These are phyloP conservation scores for Calameuta filiformis DNA, from an alignment of 2,888 invertebrate species.

Conservation along the genomic window DNA sequence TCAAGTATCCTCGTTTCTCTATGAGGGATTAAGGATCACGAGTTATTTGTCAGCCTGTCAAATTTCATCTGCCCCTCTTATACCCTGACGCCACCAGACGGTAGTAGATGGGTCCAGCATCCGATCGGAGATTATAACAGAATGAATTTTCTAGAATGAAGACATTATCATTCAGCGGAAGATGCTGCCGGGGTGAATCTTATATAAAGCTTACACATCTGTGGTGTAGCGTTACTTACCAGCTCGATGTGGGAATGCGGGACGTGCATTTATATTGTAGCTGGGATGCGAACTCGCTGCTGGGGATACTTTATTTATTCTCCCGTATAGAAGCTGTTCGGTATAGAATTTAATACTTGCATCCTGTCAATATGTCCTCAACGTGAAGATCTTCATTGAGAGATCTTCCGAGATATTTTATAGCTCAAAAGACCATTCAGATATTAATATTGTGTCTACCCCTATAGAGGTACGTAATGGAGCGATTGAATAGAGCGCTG, in stretches of 20 bases:
- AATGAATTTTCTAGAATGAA: conserved; percentile 10
- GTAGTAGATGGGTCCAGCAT: not conserved
- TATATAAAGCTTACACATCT: conserved; percentile 15
- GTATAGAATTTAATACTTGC: conserved; percentile 18
- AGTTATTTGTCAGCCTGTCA: conserved; percentile 11
- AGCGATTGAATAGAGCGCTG: no score
- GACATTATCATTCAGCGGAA: conserved; percentile 8
- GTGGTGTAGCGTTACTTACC: conserved; percentile 20
- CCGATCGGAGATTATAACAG: conserved; percentile 5
- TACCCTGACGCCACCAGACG: no score
- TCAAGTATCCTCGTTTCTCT: not conserved
- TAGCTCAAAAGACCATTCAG: no score
- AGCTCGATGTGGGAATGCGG: conserved; percentile 13
- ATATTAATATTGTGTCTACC: no score
- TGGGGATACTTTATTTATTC: conserved; percentile 9
- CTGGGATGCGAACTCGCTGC: not conserved
- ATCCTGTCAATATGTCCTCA: conserved; percentile 10
- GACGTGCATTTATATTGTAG: conserved; percentile 2
- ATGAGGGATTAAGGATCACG: not conserved
- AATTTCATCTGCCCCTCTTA: conserved; percentile 8
- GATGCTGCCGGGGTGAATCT: conserved; percentile 7
- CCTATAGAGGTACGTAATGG: no score
- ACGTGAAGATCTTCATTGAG: conserved; percentile 12
- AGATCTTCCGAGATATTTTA: not conserved
- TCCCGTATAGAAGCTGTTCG: conserved; percentile 8